Percentiles rank a stretch among this genome's conserved stretches.
These are phyloP conservation scores for Thumatha senex DNA, from an alignment of 2,888 invertebrate species.

Conservation along the genomic window DNA sequence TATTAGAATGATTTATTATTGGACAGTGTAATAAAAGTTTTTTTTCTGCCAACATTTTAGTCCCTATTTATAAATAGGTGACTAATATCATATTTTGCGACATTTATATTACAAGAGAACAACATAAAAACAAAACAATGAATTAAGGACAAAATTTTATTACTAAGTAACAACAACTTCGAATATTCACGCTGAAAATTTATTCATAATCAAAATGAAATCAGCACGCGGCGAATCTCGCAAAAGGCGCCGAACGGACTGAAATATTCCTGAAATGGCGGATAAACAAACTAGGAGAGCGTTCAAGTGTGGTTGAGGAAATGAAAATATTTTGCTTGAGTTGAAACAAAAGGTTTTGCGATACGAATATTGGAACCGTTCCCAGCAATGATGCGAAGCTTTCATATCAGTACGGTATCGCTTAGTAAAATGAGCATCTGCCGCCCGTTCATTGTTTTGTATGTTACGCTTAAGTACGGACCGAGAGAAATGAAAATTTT, in stretches of 20 bases:
- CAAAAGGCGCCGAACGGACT: conserved; percentile 44
- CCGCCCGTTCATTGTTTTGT: conserved; percentile 59
- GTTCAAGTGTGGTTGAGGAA: conserved; percentile 49
- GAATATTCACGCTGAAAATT: conserved; percentile 41
- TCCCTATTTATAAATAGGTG: too few relatives aligned
- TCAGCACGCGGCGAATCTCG: conserved; percentile 46
- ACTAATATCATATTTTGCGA: too few relatives aligned
- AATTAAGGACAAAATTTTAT: too few relatives aligned
- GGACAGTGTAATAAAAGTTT: too few relatives aligned
- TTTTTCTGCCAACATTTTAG: too few relatives aligned
- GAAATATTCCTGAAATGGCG: conserved; percentile 53
- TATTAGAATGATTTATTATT: too few relatives aligned
- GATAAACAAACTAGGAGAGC: conserved; percentile 56
- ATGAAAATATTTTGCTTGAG: conserved; percentile 60
- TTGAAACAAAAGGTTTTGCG: conserved; percentile 55
- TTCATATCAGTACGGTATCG: conserved; percentile 51
- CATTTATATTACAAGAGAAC: not conserved
- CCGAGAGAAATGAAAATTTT: conserved; percentile 46
- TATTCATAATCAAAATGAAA: conserved; percentile 58
- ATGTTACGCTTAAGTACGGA: conserved; percentile 48
- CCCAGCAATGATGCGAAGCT: conserved; percentile 57
- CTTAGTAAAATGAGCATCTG: conserved; percentile 66
- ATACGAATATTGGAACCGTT: conserved; percentile 41
- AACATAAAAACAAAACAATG: not conserved
- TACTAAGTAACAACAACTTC: conserved; percentile 9